phyloP scores from a whole-genome alignment of 2,113 vertebrate genomes.

The Holacanthus passer region DNA sequence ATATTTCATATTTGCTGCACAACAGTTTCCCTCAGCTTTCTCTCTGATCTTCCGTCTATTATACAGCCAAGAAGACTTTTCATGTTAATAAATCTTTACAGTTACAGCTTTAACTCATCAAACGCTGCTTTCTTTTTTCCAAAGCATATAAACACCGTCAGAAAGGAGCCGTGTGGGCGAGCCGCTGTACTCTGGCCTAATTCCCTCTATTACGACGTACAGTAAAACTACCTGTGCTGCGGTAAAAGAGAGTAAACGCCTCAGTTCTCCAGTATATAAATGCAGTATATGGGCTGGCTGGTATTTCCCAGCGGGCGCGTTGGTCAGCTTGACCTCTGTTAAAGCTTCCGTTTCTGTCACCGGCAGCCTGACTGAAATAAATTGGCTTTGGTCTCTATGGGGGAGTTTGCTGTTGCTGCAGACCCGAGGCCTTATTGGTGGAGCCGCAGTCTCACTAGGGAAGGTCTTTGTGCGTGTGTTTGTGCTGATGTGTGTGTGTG shows the following conservation, averaged over 20 bases:
- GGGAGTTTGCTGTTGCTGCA: constrained; percentile 67
- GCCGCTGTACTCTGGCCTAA: constrained; percentile 35
- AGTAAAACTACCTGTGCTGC: constrained; percentile 62
- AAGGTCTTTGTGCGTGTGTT: constrained; percentile 25
- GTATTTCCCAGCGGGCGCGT: constrained; percentile 75
- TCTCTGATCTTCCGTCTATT: too few relatives aligned
- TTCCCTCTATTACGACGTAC: constrained; percentile 48
- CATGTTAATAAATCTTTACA: too few relatives aligned
- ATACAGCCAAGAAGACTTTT: too few relatives aligned
- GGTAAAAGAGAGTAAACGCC: constrained; percentile 46
- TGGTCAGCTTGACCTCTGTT: constrained; percentile 80
- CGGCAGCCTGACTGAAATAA: constrained; percentile 78
- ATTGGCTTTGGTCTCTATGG: constrained; percentile 80
- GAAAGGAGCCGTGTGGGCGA: constrained; percentile 4
- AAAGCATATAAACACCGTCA: neutral
- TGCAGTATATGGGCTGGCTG: constrained; percentile 62
- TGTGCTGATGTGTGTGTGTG: neutral
- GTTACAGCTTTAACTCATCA: neutral
- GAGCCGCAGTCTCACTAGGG: constrained; percentile 48
- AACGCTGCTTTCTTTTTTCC: neutral
- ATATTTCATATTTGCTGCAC: neutral
- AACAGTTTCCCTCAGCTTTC: too few relatives aligned
- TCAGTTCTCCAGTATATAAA: constrained; percentile 66
- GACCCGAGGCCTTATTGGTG: constrained; percentile 70
- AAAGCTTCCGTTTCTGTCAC: constrained; percentile 81